Conservation (phyloP, 2,888 invertebrate genomes). For the Abscondita cerata region DNA sequence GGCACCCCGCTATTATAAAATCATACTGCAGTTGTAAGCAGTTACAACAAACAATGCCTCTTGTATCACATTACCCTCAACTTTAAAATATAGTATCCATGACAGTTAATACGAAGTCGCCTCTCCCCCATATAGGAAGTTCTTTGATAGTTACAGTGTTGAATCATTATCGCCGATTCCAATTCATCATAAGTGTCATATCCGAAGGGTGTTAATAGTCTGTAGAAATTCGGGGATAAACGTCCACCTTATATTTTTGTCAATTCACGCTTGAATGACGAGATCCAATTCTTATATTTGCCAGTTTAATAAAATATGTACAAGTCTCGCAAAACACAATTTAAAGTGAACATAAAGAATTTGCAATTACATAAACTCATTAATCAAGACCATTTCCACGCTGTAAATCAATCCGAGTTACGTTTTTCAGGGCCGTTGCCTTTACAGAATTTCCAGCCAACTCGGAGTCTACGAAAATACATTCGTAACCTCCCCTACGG, state of each 20-base stretch:
- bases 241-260: slow-evolving; percentile 39
- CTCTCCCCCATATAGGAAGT: slow-evolving; percentile 50
- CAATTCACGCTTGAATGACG: slow-evolving; percentile 33
- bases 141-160: slow-evolving; percentile 53
- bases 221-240: slow-evolving; percentile 41
- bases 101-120: slow-evolving; percentile 54
- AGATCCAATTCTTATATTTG: no score
- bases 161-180: slow-evolving; percentile 55
- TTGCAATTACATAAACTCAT: slow-evolving; percentile 57
- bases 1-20: slow-evolving; percentile 50
- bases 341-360: slow-evolving; percentile 54
- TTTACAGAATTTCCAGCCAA: slow-evolving; percentile 53
- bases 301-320: not conserved
- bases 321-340: slow-evolving; percentile 28
- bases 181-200: slow-evolving; percentile 57
- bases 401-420: slow-evolving; percentile 58
- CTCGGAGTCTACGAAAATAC: slow-evolving; percentile 45
- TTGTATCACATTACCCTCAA: slow-evolving; percentile 50
- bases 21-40: slow-evolving; percentile 52
- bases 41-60: slow-evolving; percentile 50
- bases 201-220: slow-evolving; percentile 55
- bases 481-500: slow-evolving; percentile 3
- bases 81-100: slow-evolving; percentile 56
- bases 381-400: slow-evolving; percentile 56
- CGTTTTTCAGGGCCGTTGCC: slow-evolving; percentile 54